Evolutionary conservation across 2,113 vertebrate species (phyloP).

Genomic region (Ranitomeya variabilis): DNA sequence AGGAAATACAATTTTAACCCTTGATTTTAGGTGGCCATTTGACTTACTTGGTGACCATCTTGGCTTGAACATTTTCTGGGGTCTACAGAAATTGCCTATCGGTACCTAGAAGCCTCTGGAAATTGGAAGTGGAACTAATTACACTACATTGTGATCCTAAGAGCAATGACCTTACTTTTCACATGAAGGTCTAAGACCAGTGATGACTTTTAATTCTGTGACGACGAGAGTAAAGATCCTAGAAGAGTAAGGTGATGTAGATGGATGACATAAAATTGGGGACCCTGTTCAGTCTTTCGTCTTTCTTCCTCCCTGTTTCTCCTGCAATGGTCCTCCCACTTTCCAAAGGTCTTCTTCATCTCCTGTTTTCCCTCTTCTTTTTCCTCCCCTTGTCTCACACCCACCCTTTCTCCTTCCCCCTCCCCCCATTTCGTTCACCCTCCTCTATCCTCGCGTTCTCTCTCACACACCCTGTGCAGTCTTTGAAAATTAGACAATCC

Average conservation of each 20-base stretch:
- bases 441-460: slow-evolving; percentile 66
- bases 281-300: neutral
- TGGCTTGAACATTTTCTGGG: neutral
- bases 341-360: slow-evolving; percentile 49
- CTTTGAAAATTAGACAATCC: neutral
- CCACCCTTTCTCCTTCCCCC: slow-evolving; percentile 37
- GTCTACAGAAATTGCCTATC: neutral
- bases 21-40: neutral
- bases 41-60: neutral
- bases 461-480: slow-evolving; percentile 57
- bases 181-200: slow-evolving; percentile 25
- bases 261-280: neutral
- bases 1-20: neutral
- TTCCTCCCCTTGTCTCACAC: slow-evolving; percentile 53
- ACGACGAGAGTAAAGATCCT: neutral
- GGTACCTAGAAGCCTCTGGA: neutral
- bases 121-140: neutral
- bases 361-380: slow-evolving; percentile 45
- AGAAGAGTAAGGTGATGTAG: neutral
- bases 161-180: slow-evolving; percentile 40
- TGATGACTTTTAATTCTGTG: neutral
- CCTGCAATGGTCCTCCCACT: slow-evolving; percentile 51
- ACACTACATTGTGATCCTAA: neutral
- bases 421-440: slow-evolving; percentile 65
- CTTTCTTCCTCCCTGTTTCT: slow-evolving; percentile 15